These are phyloP conservation scores for Pipistrellus kuhlii DNA, from an alignment of 2,797 vertebrate species.

Conservation along the genomic window DNA sequence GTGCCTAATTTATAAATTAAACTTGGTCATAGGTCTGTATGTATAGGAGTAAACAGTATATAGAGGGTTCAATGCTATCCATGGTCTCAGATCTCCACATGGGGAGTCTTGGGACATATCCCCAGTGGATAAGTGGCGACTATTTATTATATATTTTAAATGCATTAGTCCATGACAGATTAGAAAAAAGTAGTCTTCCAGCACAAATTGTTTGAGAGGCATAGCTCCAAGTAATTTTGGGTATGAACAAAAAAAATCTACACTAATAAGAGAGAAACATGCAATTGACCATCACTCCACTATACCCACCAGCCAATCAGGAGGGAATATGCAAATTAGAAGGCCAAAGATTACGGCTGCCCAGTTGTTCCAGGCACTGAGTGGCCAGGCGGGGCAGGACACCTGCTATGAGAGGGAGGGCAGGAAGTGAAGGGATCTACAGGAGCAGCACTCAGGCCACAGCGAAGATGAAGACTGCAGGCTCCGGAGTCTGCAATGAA, in stretches of 20 bases:
- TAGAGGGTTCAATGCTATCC: background rate
- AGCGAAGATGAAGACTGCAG: too few relatives aligned
- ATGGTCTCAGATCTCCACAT: background rate
- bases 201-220: background rate
- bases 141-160: background rate
- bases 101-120: background rate
- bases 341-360: too few relatives aligned
- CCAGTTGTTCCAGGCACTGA: too few relatives aligned
- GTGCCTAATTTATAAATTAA: background rate
- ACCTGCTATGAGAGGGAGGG: too few relatives aligned
- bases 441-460: too few relatives aligned
- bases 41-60: background rate
- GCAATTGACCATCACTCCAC: too few relatives aligned
- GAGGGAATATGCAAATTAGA: too few relatives aligned
- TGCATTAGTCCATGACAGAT: background rate
- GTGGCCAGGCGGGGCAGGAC: too few relatives aligned
- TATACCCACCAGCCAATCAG: too few relatives aligned
- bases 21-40: background rate
- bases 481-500: too few relatives aligned
- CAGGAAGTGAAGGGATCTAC: too few relatives aligned
- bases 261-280: too few relatives aligned
- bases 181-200: background rate
- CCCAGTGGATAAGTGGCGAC: background rate
- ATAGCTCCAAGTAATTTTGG: background rate
- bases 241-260: background rate